phyloP scores from a whole-genome alignment of 2,888 invertebrate genomes.

The Laothoe populi region DNA sequence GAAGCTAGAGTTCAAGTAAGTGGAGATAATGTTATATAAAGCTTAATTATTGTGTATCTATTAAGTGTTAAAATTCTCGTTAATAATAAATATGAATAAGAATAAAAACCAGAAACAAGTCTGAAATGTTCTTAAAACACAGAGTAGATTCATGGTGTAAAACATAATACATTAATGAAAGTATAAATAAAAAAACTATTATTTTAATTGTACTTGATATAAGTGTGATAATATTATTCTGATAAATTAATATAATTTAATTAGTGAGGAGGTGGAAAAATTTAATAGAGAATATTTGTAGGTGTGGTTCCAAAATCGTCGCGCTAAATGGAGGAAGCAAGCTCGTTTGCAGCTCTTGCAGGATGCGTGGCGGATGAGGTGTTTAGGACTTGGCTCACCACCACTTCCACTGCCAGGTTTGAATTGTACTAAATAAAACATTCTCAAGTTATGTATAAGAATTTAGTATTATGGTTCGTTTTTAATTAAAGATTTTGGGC shows the following conservation, averaged over 20 bases:
- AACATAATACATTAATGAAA: too few relatives aligned
- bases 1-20: conserved; percentile 96
- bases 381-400: conserved; percentile 89
- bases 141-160: neutral
- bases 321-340: conserved; percentile 96
- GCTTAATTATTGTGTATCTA: neutral
- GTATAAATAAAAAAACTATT: too few relatives aligned
- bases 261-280: too few relatives aligned
- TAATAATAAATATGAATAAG: neutral
- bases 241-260: too few relatives aligned
- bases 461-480: neutral
- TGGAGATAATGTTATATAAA: conserved; percentile 14
- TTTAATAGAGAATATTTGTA: conserved; percentile 51
- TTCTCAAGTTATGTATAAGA: neutral
- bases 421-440: neutral
- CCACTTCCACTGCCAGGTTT: conserved; percentile 84
- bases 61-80: neutral
- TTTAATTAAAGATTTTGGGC: too few relatives aligned
- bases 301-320: conserved; percentile 97
- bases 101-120: too few relatives aligned
- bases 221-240: too few relatives aligned
- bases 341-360: conserved; percentile 93
- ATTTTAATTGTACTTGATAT: too few relatives aligned
- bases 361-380: conserved; percentile 96
- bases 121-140: too few relatives aligned